Evolutionary conservation across 2,113 vertebrate genomes (phyloP).

Genomic region (Eubucco bourcierii): DNA sequence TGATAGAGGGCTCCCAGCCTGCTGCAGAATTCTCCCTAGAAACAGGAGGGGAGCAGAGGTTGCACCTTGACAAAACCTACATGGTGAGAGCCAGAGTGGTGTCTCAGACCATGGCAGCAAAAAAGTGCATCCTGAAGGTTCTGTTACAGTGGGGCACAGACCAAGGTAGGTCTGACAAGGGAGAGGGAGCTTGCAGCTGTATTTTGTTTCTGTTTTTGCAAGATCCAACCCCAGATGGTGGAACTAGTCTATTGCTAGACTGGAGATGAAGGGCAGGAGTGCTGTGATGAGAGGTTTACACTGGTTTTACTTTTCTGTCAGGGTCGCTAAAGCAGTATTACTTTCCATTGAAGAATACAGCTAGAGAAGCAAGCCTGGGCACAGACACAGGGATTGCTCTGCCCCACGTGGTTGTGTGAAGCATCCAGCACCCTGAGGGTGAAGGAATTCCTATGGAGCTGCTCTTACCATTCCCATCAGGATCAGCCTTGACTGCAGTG

Average conservation of each 20-base stretch:
- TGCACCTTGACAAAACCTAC: background rate
- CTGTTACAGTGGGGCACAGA: background rate
- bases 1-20: fast-evolving
- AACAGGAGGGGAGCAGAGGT: background rate
- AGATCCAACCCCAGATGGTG: background rate
- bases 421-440: background rate
- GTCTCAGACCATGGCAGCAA: background rate
- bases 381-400: background rate
- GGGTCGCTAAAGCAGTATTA: background rate
- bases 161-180: background rate
- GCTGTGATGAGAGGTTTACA: background rate
- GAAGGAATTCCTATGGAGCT: background rate
- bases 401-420: background rate
- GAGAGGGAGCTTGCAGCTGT: background rate
- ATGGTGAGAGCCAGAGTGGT: fast-evolving
- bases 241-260: background rate
- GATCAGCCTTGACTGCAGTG: constrained; percentile 83
- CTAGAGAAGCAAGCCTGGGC: background rate
- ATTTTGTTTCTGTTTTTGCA: background rate
- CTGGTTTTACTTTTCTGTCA: background rate
- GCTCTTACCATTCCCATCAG: constrained; percentile 86
- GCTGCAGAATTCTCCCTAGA: background rate
- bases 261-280: background rate
- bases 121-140: background rate
- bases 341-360: background rate